Conservation (phyloP, 2,888 invertebrate genomes). For the Merodon equestris region DNA sequence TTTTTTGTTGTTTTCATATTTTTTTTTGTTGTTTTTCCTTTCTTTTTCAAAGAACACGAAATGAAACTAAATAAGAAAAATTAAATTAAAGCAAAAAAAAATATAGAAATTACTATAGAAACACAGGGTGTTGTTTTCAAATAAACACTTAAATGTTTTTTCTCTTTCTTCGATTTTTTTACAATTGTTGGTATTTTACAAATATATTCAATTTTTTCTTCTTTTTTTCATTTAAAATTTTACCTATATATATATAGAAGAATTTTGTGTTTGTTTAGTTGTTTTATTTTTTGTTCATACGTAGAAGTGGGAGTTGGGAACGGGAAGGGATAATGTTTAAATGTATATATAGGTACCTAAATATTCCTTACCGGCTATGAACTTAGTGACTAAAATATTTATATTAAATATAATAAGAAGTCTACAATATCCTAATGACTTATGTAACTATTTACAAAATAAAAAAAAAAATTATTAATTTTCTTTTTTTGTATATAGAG, state of each 20-base stretch:
- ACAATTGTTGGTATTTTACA: slow-evolving; percentile 52
- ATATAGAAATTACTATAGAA: slow-evolving; percentile 14
- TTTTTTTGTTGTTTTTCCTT: slow-evolving; percentile 58
- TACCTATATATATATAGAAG: slow-evolving; percentile 47
- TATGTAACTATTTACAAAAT: slow-evolving; percentile 76
- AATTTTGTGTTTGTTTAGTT: slow-evolving; percentile 29
- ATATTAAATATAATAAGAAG: slow-evolving; percentile 68
- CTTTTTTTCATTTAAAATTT: slow-evolving; percentile 53
- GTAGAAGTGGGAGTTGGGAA: slow-evolving; percentile 36
- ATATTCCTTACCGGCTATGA: slow-evolving; percentile 57
- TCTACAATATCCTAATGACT: slow-evolving; percentile 75
- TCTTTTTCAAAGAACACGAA: slow-evolving; percentile 49
- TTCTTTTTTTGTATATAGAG: slow-evolving; percentile 18
- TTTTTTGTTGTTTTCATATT: slow-evolving; percentile 19
- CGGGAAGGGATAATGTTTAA: slow-evolving; percentile 39
- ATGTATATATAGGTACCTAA: slow-evolving; percentile 68
- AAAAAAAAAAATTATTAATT: slow-evolving; percentile 58
- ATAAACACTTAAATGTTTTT: slow-evolving; percentile 23
- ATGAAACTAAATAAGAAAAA: slow-evolving; percentile 37
- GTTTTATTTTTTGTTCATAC: too few species aligned
- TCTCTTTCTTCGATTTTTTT: slow-evolving; percentile 24
- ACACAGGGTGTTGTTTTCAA: slow-evolving; percentile 49
- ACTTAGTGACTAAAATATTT: slow-evolving; percentile 63
- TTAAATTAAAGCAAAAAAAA: slow-evolving; percentile 15
- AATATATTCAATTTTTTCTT: slow-evolving; percentile 45